phyloP scores from a whole-genome alignment of 1,140 invertebrate species.

The Aphis gossypii region DNA sequence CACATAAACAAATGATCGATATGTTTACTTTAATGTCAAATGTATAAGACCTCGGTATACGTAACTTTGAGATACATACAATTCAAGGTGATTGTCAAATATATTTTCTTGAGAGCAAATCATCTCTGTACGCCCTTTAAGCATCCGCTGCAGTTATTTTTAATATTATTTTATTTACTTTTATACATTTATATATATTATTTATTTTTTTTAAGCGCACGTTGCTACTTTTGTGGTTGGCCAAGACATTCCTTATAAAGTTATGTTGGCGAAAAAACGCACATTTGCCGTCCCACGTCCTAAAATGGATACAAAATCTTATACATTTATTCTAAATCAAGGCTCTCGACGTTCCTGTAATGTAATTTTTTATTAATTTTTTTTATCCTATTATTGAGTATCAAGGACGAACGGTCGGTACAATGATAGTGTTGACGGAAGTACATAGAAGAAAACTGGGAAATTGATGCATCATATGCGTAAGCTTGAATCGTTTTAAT shows the following conservation, averaged over 20 bases:
- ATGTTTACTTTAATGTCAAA: not conserved
- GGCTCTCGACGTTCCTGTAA: constrained; percentile 42
- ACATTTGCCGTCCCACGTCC: constrained; percentile 46
- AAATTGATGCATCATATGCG: constrained; percentile 16
- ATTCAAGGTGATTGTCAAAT: constrained; percentile 31
- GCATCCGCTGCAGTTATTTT: not conserved
- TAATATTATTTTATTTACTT: constrained; percentile 20
- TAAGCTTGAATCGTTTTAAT: not conserved
- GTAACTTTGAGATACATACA: not conserved
- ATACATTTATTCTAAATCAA: constrained; percentile 39
- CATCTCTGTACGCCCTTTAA: not conserved
- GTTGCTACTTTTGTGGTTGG: constrained; percentile 42
- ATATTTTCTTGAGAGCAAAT: not conserved
- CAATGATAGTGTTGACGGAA: constrained; percentile 53
- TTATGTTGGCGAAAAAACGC: constrained; percentile 53
- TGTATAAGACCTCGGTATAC: not conserved
- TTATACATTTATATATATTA: not conserved
- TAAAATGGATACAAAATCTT: constrained; percentile 56
- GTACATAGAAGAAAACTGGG: constrained; percentile 36
- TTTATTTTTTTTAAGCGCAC: not conserved
- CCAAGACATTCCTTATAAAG: constrained; percentile 56
- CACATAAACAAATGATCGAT: not conserved
- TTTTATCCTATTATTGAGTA: constrained; percentile 36
- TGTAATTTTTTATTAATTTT: constrained; percentile 19
- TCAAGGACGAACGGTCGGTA: constrained; percentile 30